These are phyloP conservation scores for Anseranas semipalmata DNA, from an alignment of 2,113 vertebrate species.

Conservation along the genomic window DNA sequence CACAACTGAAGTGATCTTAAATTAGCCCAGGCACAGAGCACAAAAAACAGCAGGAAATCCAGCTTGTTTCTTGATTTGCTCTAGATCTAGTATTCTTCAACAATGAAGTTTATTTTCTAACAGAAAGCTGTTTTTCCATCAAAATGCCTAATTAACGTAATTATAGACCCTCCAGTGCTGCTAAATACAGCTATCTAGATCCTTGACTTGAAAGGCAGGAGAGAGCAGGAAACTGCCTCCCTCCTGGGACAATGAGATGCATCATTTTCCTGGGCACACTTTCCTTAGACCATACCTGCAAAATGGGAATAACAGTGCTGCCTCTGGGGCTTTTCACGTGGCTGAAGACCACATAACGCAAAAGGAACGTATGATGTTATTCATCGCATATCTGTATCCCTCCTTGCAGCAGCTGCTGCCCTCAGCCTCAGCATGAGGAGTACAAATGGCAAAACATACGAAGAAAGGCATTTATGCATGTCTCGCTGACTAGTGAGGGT, in stretches of 20 bases:
- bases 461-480: neutral
- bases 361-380: neutral
- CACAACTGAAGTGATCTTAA: neutral
- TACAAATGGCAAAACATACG: rapidly evolving
- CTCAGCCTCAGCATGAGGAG: neutral
- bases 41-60: constrained; percentile 12
- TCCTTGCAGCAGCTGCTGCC: neutral
- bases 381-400: neutral
- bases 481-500: neutral
- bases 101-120: constrained; percentile 40
- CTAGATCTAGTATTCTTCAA: neutral
- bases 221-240: neutral
- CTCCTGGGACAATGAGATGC: neutral
- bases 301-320: neutral
- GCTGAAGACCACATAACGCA: neutral
- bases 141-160: constrained; percentile 44
- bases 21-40: neutral
- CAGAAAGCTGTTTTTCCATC: constrained; percentile 25
- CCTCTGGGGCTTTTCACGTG: neutral
- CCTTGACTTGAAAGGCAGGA: neutral
- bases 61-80: neutral
- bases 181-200: neutral
- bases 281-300: neutral
- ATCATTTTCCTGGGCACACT: neutral
- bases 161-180: neutral